Evolutionary conservation across 2,888 invertebrate genomes (phyloP), one percentile per base, ranked within the genome.

Genomic region (Chymomyza caudatula): DNA sequence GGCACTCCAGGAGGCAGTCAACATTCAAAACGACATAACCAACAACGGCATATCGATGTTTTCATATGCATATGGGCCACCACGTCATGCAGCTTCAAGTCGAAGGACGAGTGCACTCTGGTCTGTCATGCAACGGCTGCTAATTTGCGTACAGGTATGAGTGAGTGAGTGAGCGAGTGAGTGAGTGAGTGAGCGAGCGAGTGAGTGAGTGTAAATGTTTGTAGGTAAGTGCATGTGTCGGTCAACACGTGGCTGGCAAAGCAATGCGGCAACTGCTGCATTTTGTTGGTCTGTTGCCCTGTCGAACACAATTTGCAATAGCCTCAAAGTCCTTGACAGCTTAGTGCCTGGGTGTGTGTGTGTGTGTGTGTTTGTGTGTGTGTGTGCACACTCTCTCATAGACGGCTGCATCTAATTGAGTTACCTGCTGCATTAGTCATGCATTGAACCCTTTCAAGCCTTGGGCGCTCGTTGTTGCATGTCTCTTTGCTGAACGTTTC

Each of bases 321-420:
- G 68, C 63, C 17, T 52, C 44, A 59, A 69, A 61, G 74, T 71
- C 79, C 83, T 86, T 82, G 80, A 76, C 74, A 62, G 65, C 65
- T 65, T 53, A 63, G 43, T 23, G 6, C 49, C 43, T 58, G 22
- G 22, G 42, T 54, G 6, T 43, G 54, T n/a, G 6, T 53, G 49
- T 58, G 22, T 43, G 42, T 54, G 6, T 43, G 54, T n/a, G 37
- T 43, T 44, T 8, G 23, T 17, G n/a, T 52, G 67, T 42, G 52
- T 29, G 64, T 56, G 56, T 42, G n/a, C 62, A 63, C 44, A 67
- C 60, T 25, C 59, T 63, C 62, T 64, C 29, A 2, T 37, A 37
- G 8, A 37, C 8, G 8, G 29, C 29, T 37, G 5, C 15, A 11
- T 15, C 67, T 77, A 86, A 87, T 85, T 86, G 76, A 84, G 87